phyloP scores from a whole-genome alignment of 2,888 invertebrate genomes.

The Monoplex corrugatus region DNA sequence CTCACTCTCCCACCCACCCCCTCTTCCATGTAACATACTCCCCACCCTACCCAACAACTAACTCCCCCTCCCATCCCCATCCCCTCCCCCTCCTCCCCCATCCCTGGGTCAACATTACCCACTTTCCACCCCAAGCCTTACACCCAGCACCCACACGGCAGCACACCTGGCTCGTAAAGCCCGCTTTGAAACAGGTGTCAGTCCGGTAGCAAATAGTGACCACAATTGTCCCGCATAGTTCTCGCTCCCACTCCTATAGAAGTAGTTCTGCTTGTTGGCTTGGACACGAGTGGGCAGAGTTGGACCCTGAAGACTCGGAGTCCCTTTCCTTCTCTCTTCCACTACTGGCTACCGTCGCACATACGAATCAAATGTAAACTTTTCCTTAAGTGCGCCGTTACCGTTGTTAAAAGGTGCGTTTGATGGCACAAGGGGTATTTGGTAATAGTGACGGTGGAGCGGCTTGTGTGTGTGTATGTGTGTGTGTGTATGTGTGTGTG shows the following conservation, averaged over 20 bases:
- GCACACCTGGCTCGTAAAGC: constrained; percentile 43
- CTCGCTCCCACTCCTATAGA: neutral
- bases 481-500: neutral
- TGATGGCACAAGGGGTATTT: neutral
- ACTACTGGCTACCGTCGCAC: neutral
- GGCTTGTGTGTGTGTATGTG: neutral
- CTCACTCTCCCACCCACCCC: no score
- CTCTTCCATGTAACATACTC: no score
- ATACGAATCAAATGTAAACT: neutral
- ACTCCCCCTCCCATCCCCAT: no score
- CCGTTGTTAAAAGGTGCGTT: neutral
- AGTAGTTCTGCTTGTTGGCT: no score
- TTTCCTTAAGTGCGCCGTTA: neutral
- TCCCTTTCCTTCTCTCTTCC: neutral
- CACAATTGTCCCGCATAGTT: constrained; percentile 12
- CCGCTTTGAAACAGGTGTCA: constrained; percentile 41
- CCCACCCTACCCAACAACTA: no score
- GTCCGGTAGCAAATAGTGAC: constrained; percentile 24
- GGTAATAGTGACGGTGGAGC: neutral
- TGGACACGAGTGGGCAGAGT: no score
- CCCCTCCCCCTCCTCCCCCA: no score
- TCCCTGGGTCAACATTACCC: no score
- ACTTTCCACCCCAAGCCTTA: no score
- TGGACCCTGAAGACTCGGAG: no score
- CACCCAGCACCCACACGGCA: no score